phyloP scores from a whole-genome alignment of 2,797 vertebrate genomes.

The Cyclura pinguis region DNA sequence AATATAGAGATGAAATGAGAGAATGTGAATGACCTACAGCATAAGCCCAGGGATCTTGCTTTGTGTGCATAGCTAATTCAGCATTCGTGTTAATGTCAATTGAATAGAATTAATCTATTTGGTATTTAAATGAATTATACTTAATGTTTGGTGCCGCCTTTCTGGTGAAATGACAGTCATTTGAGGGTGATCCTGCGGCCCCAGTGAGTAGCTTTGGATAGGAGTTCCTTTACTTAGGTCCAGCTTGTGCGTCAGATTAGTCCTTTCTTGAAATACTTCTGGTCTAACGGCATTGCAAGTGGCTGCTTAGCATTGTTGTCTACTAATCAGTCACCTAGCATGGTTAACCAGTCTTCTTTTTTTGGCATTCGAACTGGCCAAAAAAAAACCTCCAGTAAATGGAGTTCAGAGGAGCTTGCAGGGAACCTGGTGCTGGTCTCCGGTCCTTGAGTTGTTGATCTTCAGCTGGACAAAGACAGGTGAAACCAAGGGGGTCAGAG shows the following conservation, averaged over 20 bases:
- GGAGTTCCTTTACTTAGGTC: background rate
- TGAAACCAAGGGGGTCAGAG: too few species aligned
- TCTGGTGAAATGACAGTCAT: conserved; percentile 39
- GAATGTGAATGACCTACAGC: conserved; percentile 45
- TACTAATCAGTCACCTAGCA: too few species aligned
- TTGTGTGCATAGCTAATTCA: conserved; percentile 42
- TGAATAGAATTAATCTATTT: conserved; percentile 47
- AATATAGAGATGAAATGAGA: conserved; percentile 52
- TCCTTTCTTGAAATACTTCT: background rate
- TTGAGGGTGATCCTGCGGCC: background rate
- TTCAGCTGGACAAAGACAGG: too few species aligned
- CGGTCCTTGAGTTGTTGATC: too few species aligned
- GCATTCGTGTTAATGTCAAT: conserved; percentile 48
- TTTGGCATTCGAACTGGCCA: too few species aligned
- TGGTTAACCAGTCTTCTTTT: too few species aligned
- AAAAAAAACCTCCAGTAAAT: too few species aligned
- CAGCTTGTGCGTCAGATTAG: background rate
- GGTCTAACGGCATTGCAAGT: too few species aligned
- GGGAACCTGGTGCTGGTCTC: too few species aligned
- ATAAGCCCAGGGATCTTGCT: conserved; percentile 53
- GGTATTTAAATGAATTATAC: conserved; percentile 50
- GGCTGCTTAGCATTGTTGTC: too few species aligned
- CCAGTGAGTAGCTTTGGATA: too few species aligned
- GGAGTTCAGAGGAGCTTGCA: too few species aligned
- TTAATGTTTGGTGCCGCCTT: conserved; percentile 23